phyloP scores from a whole-genome alignment of 2,113 vertebrate genomes.

The Octodon degus region DNA sequence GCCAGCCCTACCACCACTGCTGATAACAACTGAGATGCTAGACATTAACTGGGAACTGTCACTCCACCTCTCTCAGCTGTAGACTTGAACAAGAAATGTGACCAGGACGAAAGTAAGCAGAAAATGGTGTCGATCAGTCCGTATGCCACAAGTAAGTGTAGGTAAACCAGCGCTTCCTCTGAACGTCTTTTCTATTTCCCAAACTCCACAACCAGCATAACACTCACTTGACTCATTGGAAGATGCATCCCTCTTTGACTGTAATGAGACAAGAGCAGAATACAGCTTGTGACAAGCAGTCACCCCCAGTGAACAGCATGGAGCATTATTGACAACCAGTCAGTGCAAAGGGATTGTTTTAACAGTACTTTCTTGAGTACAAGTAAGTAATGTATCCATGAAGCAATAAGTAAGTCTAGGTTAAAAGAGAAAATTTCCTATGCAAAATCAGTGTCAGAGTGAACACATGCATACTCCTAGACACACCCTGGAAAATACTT shows the following conservation, averaged over 20 bases:
- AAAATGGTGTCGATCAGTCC: neutral
- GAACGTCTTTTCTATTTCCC: neutral
- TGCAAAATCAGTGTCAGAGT: neutral
- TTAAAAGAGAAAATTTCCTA: neutral
- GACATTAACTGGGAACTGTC: neutral
- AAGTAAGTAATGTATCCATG: conserved; percentile 5
- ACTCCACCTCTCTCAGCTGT: neutral
- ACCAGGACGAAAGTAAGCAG: neutral
- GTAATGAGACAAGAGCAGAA: neutral
- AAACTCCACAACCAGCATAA: neutral
- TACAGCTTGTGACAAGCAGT: neutral
- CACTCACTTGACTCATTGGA: neutral
- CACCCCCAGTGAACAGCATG: neutral
- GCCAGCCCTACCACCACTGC: neutral
- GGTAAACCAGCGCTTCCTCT: neutral
- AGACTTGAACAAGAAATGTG: neutral
- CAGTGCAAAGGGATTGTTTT: neutral
- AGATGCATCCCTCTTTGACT: neutral
- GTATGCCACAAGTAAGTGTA: neutral
- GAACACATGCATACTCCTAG: neutral
- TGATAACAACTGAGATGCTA: neutral
- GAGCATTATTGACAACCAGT: neutral
- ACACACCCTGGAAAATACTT: neutral
- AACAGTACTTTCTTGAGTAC: neutral
- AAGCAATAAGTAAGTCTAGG: neutral